A percentile compares a stretch with the other conserved stretches of the same genome.
Conservation (phyloP, 2,797 vertebrate species). For the Coilia nasus region DNA sequence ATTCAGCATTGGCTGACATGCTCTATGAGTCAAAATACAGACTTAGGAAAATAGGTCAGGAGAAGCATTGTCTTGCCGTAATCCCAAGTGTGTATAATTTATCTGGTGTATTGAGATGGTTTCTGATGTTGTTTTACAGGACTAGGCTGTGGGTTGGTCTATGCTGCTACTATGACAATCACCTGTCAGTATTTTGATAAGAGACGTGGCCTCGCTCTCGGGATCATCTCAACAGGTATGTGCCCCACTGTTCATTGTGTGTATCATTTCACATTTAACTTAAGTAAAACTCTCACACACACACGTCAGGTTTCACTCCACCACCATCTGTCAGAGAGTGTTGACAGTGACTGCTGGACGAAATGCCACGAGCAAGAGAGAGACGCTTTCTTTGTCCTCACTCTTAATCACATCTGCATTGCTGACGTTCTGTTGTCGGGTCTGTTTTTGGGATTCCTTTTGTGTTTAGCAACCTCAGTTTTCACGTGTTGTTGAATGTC, state of each 20-base stretch:
- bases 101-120: neutral
- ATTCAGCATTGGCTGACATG: too few relatives aligned
- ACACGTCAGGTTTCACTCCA: neutral
- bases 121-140: conserved; percentile 63
- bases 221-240: conserved; percentile 87
- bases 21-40: neutral
- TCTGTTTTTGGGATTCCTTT: neutral
- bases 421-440: neutral
- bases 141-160: conserved; percentile 84
- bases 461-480: neutral
- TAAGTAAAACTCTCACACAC: neutral
- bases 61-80: neutral
- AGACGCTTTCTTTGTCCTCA: neutral
- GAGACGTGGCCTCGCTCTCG: conserved; percentile 84
- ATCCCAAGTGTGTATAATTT: neutral
- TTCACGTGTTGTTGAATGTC: neutral
- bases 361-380: neutral
- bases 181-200: conserved; percentile 89
- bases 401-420: neutral
- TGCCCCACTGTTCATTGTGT: neutral
- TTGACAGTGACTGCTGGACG: neutral
- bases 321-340: neutral
- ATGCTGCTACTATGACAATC: conserved; percentile 85
- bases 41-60: neutral
- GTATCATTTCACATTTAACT: neutral